Evolutionary conservation across 1,140 invertebrate species (phyloP).

Genomic region (Rhopalosiphum padi): DNA sequence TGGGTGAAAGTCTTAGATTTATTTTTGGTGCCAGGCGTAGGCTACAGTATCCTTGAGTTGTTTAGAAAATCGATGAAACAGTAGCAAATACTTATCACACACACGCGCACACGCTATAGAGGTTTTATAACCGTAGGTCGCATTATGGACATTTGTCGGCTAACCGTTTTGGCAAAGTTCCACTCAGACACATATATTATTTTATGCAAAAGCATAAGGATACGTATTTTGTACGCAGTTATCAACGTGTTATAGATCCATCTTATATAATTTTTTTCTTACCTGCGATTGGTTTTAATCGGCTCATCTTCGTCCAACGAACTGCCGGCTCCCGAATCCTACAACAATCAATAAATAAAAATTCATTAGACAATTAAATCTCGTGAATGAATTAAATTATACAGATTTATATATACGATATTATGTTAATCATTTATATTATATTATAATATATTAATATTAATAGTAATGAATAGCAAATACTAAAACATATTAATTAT

Average conservation of each 20-base stretch:
- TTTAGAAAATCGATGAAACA: constrained; percentile 32
- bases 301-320: constrained; percentile 61
- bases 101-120: constrained; percentile 11
- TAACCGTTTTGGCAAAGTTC: constrained; percentile 32
- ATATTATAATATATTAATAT: too few species aligned
- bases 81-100: constrained; percentile 18
- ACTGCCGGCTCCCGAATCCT: constrained; percentile 61
- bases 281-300: constrained; percentile 61
- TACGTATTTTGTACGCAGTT: neutral
- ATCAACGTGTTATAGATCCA: neutral
- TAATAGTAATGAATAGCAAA: neutral
- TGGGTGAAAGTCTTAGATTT: constrained; percentile 50
- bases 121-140: constrained; percentile 33
- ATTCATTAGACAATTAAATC: neutral
- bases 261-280: constrained; percentile 7
- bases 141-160: constrained; percentile 35
- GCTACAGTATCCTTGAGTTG: constrained; percentile 48
- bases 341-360: neutral
- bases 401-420: neutral
- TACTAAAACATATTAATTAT: neutral
- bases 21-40: constrained; percentile 46
- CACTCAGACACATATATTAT: constrained; percentile 10
- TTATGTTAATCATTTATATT: neutral
- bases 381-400: neutral
- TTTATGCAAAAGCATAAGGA: neutral